These are phyloP conservation scores for Nomada hirtipes DNA, from an alignment of 2,888 invertebrate genomes.

Conservation along the genomic window DNA sequence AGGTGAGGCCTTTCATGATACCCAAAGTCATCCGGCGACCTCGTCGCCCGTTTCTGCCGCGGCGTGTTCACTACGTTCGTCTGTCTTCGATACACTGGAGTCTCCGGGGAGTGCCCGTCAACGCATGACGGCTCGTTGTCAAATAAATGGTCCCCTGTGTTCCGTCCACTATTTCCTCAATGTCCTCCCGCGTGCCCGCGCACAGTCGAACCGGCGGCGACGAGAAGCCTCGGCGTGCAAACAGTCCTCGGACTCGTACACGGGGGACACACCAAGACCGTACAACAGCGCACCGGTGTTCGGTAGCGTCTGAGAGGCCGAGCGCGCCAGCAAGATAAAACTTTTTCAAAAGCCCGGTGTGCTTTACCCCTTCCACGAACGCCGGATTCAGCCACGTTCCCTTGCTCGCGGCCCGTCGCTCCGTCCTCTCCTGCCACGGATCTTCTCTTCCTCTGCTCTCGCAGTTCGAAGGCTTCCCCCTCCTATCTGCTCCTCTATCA, in stretches of 20 bases:
- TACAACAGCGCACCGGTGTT: constrained; percentile 81
- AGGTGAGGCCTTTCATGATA: constrained; percentile 65
- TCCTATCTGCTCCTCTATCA: background rate
- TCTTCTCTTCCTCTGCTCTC: constrained; percentile 57
- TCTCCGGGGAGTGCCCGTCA: constrained; percentile 20
- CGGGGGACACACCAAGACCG: constrained; percentile 53
- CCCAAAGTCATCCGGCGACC: constrained; percentile 49
- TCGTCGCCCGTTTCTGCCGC: constrained; percentile 47
- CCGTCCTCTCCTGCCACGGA: constrained; percentile 19
- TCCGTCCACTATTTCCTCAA: background rate
- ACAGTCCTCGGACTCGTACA: background rate
- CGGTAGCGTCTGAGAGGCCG: constrained; percentile 82
- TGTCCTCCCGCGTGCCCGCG: background rate
- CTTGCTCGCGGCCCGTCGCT: constrained; percentile 33
- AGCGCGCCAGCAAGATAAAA: constrained; percentile 83
- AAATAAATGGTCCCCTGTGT: no score
- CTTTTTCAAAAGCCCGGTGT: constrained; percentile 82
- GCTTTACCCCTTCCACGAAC: constrained; percentile 68
- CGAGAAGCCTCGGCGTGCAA: background rate
- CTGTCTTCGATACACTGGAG: background rate
- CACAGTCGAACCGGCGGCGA: background rate
- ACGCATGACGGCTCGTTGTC: constrained; percentile 44
- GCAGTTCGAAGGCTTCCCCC: constrained; percentile 25
- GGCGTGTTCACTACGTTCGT: constrained; percentile 1
- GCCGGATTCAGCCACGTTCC: constrained; percentile 48